These are phyloP conservation scores for Saccopteryx bilineata DNA, from an alignment of 2,113 vertebrate genomes.

Conservation along the genomic window DNA sequence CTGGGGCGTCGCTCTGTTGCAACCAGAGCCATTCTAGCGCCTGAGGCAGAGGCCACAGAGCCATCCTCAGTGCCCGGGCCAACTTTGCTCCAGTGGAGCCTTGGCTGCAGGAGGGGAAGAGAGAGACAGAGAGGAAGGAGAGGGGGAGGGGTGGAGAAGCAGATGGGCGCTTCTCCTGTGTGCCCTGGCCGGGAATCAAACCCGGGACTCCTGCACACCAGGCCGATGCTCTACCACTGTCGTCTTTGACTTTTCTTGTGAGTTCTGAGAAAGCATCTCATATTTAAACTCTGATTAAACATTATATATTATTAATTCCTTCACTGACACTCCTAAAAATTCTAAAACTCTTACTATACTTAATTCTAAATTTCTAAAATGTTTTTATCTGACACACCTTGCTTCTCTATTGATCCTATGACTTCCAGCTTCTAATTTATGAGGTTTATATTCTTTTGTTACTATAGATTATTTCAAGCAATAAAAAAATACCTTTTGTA, in stretches of 20 bases:
- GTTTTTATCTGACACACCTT: neutral
- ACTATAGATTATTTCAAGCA: neutral
- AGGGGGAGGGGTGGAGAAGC: too few species aligned
- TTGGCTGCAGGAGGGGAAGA: too few species aligned
- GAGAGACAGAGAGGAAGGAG: too few species aligned
- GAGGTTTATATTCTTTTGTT: neutral
- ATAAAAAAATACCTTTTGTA: neutral
- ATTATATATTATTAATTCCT: neutral
- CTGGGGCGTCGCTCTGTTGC: too few species aligned
- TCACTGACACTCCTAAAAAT: neutral
- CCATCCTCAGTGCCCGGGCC: too few species aligned
- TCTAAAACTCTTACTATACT: neutral
- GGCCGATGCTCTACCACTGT: neutral
- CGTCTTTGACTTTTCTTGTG: neutral
- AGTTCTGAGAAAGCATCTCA: neutral
- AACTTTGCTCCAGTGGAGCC: too few species aligned
- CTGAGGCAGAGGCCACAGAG: too few species aligned
- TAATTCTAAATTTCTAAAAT: neutral
- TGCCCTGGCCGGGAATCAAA: too few species aligned
- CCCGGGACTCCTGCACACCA: too few species aligned
- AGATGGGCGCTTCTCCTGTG: too few species aligned
- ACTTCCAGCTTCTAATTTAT: neutral
- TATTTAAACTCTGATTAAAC: conserved; percentile 1
- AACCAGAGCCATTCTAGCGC: too few species aligned
- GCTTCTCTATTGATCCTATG: neutral